Conservation (phyloP, 2,888 invertebrate species). For the Portevinia maculata region DNA sequence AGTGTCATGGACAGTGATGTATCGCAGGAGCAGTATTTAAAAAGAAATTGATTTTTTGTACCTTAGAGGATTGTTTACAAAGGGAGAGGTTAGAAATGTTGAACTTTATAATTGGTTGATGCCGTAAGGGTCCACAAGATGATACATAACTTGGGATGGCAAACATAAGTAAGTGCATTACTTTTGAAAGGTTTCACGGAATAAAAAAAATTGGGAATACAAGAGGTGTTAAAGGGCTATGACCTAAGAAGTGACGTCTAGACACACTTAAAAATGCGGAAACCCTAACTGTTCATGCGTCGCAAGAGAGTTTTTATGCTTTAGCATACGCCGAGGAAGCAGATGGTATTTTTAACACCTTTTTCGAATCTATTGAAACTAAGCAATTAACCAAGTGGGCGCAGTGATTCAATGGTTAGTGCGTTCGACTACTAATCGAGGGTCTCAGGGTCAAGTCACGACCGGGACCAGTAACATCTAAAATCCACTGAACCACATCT, state of each 20-base stretch:
- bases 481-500: too few relatives aligned
- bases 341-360: not conserved
- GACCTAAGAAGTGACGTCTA: conserved; percentile 13
- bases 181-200: conserved; percentile 3
- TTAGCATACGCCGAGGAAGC: not conserved
- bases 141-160: not conserved
- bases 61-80: conserved; percentile 3
- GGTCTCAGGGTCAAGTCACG: too few relatives aligned
- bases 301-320: not conserved
- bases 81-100: not conserved
- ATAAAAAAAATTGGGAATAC: not conserved
- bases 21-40: conserved; percentile 26
- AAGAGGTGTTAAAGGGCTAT: not conserved
- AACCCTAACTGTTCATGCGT: too few relatives aligned
- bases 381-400: too few relatives aligned
- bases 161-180: not conserved
- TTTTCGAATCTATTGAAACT: not conserved
- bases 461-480: too few relatives aligned
- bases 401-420: too few relatives aligned
- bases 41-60: conserved; percentile 2
- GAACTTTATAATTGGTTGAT: conserved; percentile 6
- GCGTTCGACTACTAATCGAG: too few relatives aligned
- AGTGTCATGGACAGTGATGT: conserved; percentile 38
- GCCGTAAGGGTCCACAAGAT: not conserved
- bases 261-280: not conserved